A percentile compares a stretch with the other conserved stretches of the same genome.
phyloP scores from a whole-genome alignment of 2,113 vertebrate genomes.

The Ptychochromis oligacanthus region DNA sequence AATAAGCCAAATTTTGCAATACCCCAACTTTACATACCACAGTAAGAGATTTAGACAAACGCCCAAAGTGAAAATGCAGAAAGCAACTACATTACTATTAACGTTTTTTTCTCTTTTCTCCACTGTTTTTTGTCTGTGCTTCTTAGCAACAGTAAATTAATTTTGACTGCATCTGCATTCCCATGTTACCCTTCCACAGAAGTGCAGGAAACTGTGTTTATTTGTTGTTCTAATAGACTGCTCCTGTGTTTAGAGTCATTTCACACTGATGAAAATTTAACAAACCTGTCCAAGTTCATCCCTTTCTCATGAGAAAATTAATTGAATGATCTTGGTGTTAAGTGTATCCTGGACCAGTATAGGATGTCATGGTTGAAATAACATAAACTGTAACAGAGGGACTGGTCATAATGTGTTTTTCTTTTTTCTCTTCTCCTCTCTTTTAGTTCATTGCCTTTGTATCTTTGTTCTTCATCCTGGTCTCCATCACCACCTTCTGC shows the following conservation, averaged over 20 bases:
- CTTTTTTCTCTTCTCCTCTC: constrained; percentile 42
- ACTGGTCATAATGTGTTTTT: not conserved
- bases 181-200: constrained; percentile 26
- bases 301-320: constrained; percentile 22
- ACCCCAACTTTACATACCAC: too few species aligned
- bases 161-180: constrained; percentile 27
- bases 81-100: too few species aligned
- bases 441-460: constrained; percentile 95
- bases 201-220: constrained; percentile 10
- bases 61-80: not conserved
- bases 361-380: not conserved
- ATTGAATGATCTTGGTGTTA: not conserved
- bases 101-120: not conserved
- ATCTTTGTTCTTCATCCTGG: constrained; percentile 98
- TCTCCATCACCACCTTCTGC: constrained; percentile 99
- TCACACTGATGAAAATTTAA: constrained; percentile 59
- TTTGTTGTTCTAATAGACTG: constrained; percentile 59
- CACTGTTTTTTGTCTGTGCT: not conserved
- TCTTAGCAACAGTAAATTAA: constrained; percentile 1
- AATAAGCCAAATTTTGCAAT: too few species aligned
- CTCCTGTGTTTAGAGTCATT: constrained; percentile 36
- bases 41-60: not conserved
- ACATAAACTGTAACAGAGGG: not conserved
- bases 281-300: constrained; percentile 33
- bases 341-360: not conserved